These are phyloP conservation scores for Daboia siamensis DNA, from an alignment of 2,113 vertebrate species.

Conservation along the genomic window DNA sequence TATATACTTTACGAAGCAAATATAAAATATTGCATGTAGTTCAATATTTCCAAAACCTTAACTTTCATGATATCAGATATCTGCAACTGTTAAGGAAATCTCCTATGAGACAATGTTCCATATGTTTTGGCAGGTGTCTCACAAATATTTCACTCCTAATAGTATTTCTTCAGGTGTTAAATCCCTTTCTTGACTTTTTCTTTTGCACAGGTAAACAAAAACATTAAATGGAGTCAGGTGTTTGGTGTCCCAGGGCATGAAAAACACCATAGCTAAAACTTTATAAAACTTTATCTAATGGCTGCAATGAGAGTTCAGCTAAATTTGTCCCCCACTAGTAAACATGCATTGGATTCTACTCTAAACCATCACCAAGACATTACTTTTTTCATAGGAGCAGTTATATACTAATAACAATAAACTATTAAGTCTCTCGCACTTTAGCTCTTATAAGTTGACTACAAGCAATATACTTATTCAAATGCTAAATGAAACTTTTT, in stretches of 20 bases:
- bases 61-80: constrained; percentile 1
- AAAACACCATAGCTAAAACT: neutral
- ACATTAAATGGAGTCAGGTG: constrained; percentile 14
- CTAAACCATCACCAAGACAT: neutral
- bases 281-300: neutral
- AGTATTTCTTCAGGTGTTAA: constrained; percentile 27
- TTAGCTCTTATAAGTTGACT: no score
- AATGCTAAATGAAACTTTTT: no score
- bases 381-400: neutral
- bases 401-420: no score
- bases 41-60: constrained; percentile 13
- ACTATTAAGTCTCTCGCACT: no score
- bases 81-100: neutral
- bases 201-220: constrained; percentile 18
- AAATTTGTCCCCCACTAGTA: neutral
- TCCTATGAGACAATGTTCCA: neutral
- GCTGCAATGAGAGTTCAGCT: neutral
- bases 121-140: constrained; percentile 21
- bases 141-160: constrained; percentile 12
- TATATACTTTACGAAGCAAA: constrained; percentile 2
- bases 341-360: neutral
- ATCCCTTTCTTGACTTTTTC: constrained; percentile 19
- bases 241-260: neutral
- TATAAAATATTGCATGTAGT: constrained; percentile 3
- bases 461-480: no score